Conservation (phyloP, 2,888 invertebrate genomes). For the Melinaea menophilus region DNA sequence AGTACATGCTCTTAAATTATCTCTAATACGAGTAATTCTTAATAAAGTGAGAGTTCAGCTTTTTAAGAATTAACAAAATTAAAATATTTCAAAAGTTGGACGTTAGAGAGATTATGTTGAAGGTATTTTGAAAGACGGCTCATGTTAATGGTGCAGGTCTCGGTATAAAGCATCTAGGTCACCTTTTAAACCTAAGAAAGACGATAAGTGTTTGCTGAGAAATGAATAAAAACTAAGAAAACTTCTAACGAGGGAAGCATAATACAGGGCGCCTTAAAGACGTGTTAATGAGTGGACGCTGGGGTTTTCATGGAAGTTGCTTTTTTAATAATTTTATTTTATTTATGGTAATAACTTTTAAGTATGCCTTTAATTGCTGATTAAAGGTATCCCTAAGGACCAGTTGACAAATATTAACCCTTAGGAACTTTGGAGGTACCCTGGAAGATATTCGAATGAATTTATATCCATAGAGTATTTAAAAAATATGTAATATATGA, state of each 20-base stretch:
- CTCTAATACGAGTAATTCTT: too few relatives aligned
- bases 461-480: too few relatives aligned
- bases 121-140: background rate
- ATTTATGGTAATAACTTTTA: background rate
- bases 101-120: too few relatives aligned
- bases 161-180: constrained; percentile 29
- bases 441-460: too few relatives aligned
- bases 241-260: constrained; percentile 22
- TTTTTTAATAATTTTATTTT: background rate
- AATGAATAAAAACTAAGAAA: constrained; percentile 23
- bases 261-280: constrained; percentile 16
- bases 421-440: too few relatives aligned
- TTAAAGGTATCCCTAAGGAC: too few relatives aligned
- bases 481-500: too few relatives aligned
- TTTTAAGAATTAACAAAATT: too few relatives aligned
- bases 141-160: constrained; percentile 18
- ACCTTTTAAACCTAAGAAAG: constrained; percentile 26
- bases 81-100: too few relatives aligned
- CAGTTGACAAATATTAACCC: too few relatives aligned
- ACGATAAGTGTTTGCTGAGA: constrained; percentile 26
- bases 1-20: too few relatives aligned
- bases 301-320: constrained; percentile 11
- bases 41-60: too few relatives aligned
- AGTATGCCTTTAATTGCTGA: background rate
- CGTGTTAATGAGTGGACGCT: constrained; percentile 22